Percentiles rank a stretch among this genome's conserved stretches.
Conservation (phyloP, 2,888 invertebrate species). For the Apoda limacodes region DNA sequence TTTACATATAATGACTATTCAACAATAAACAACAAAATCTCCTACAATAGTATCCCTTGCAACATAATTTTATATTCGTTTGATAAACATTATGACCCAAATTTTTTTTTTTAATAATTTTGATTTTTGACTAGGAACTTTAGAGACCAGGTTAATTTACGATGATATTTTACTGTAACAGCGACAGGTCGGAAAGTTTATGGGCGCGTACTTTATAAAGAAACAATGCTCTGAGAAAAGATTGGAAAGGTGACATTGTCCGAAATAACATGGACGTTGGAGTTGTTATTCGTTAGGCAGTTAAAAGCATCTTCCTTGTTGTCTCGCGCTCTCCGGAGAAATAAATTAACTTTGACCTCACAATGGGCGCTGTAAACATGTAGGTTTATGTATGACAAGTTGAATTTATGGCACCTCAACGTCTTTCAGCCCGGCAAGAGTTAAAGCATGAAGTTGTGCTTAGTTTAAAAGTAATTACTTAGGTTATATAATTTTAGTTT, state of each 20-base stretch:
- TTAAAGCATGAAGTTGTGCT: too few relatives aligned
- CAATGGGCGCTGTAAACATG: conserved; percentile 41
- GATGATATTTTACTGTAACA: conserved; percentile 22
- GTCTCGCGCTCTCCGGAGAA: conserved; percentile 22
- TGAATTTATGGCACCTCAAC: conserved; percentile 35
- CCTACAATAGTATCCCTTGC: conserved; percentile 36
- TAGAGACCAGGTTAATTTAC: too few relatives aligned
- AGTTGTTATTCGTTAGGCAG: conserved; percentile 25
- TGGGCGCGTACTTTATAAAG: conserved; percentile 18
- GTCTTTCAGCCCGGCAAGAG: too few relatives aligned
- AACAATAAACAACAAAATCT: conserved; percentile 61
- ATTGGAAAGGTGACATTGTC: conserved; percentile 23
- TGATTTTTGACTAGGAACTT: too few relatives aligned
- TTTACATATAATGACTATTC: conserved; percentile 68
- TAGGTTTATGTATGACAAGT: conserved; percentile 44
- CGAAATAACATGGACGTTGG: conserved; percentile 27
- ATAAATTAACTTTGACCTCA: conserved; percentile 50
- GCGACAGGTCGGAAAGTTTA: conserved; percentile 31
- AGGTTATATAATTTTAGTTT: too few relatives aligned
- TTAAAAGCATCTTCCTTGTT: conserved; percentile 19
- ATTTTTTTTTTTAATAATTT: too few relatives aligned
- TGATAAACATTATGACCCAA: conserved; percentile 29
- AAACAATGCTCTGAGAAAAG: too few relatives aligned
- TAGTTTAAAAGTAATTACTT: too few relatives aligned
- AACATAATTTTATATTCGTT: conserved; percentile 33